Conservation (phyloP, 2,113 vertebrate genomes). For the Sminthopsis crassicaudata region DNA sequence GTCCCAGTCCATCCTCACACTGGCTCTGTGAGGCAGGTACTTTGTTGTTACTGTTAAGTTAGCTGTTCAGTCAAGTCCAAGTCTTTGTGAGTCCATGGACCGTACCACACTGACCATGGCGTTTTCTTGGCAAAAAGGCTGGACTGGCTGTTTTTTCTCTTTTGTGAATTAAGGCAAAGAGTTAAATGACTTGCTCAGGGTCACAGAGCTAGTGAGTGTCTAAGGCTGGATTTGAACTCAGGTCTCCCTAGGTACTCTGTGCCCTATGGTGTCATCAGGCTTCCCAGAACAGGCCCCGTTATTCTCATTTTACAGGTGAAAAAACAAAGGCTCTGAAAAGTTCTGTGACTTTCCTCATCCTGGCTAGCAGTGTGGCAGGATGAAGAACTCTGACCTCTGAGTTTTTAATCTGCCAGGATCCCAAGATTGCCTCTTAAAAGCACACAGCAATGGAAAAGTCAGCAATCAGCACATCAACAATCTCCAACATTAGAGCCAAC, state of each 20-base stretch:
- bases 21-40: background rate
- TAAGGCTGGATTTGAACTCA: background rate
- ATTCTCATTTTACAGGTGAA: background rate
- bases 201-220: background rate
- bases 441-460: background rate
- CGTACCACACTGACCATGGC: background rate
- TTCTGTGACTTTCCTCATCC: background rate
- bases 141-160: background rate
- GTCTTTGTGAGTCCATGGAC: background rate
- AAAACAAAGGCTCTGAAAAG: background rate
- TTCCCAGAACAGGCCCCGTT: background rate
- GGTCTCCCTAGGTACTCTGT: background rate
- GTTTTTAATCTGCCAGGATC: no score
- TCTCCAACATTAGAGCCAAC: background rate
- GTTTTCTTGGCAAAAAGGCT: background rate
- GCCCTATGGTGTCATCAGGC: no score
- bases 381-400: background rate
- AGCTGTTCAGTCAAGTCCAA: background rate
- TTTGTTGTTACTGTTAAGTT: background rate
- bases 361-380: background rate
- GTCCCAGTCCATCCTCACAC: background rate
- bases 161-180: background rate
- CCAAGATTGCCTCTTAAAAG: no score
- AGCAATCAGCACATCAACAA: background rate
- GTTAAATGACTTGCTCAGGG: background rate